Evolutionary conservation across 2,797 vertebrate genomes (phyloP), one percentile per base, ranked within the genome.

Genomic region (Tenualosa thibaudeaui): DNA sequence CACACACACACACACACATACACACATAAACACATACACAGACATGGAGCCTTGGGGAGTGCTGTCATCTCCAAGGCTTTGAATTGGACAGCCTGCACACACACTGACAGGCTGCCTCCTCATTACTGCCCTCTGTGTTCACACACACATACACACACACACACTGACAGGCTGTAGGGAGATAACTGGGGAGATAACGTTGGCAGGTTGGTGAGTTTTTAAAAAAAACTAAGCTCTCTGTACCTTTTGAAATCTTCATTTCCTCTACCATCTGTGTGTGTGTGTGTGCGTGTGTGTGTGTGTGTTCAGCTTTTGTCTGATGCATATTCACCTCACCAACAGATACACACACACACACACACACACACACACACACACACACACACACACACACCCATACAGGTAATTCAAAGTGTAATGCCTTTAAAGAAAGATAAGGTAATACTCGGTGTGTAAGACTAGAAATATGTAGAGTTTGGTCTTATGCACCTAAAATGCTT

Each of bases 331-430:
- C 60, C n/a, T n/a, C n/a, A n/a, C n/a, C n/a, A n/a, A n/a, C n/a
- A n/a, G n/a, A n/a, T n/a, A 71, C 68, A 71, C 65, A 71, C 65
- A 71, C 65, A 37, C 65, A 71, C 65, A 37, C 65, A 71, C 65
- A 71, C 31, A 71, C 65, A 71, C 65, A 31, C 8, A 65, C 60
- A 71, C 68, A 71, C 65, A 71, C 65, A 71, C 65, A 37, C 65
- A 71, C 65, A 37, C 65, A 71, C 65, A 71, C 31, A 71, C 65
- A 71, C 65, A 31, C 24, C 37, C 65, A 68, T 10, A 68, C 65
- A 68, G 46, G n/a, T n/a, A 62, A 22, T 62, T 62, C 17, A 62
- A 22, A 68, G 62, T 19, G n/a, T 58, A n/a, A 22, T n/a, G 22
- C 6, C 19, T 22, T 22, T 0, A 58, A 19, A 58, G 3, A 58